Base-by-base conservation (phyloP, 2,888 invertebrate species). In the Drosophila emarginata region DNA sequence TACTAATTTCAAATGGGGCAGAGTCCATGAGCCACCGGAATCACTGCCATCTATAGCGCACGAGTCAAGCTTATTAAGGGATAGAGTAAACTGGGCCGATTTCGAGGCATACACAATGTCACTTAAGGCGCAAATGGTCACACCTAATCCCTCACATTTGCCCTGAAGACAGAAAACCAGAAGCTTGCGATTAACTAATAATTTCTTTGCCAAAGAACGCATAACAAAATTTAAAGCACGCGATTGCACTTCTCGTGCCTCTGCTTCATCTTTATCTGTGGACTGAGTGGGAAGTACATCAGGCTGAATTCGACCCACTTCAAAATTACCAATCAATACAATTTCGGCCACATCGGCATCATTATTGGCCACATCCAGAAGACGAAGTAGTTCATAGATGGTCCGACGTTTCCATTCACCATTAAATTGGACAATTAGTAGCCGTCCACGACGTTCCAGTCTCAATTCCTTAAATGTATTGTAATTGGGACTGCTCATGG, bases 131-230 rank as follows among this genome's bases (percentile, higher is more conserved):
- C 97, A 92, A 7, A 96, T 94, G 0, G 98, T 98, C 11, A 90
- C 87, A 11, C 91, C 91, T 78, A 99, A 95, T 14, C 99, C 99
- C 72, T 98, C 94, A 21, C 98, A 97, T 57, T 97, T 97, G 6
- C 99, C 99, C 93, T 99, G 98, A 0, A 99, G 95, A 58, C 98
- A 92, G 18, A 96, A 97, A 73, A 99, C 93, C 61, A 99, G 89
- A 39, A 98, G 93, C 91, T 99, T 99, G 0, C 97, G 96, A 90
- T 96, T 97, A 76, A 94, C 94, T 74, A 98, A 96, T 82, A 97
- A 95, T 0, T 96, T 93, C 67, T 94, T 93, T 6, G 98, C 93
- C 91, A 96, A 95, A 9, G 94, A 92, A 75, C 94, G 94, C 73
- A 93, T 65, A 40, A 88, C 80, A 4, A 74, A 74, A 51, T 89